phyloP scores from a whole-genome alignment of 2,113 vertebrate genomes.

The Thymallus thymallus region DNA sequence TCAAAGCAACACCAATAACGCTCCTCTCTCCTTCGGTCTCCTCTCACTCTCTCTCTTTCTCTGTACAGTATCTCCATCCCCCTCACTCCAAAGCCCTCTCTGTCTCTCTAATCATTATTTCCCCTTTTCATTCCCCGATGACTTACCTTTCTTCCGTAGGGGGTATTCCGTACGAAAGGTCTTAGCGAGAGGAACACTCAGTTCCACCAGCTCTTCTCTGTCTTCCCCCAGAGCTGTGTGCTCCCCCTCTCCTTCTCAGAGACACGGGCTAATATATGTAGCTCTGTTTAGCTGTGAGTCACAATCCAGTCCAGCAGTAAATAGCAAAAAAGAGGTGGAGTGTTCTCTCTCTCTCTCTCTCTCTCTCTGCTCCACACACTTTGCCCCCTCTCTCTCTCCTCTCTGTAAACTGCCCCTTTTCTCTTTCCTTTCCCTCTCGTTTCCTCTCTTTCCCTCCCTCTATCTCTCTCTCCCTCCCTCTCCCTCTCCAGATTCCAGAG shows the following conservation, averaged over 20 bases:
- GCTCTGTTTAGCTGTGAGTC: too few relatives aligned
- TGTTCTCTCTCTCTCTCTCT: neutral
- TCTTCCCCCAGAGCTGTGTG: conserved; percentile 9
- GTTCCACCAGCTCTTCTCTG: conserved; percentile 28
- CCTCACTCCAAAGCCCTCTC: neutral
- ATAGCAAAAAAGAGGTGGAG: too few relatives aligned
- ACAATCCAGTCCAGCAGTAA: too few relatives aligned
- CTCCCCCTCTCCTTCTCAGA: neutral
- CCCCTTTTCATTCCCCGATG: neutral
- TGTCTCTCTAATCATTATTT: conserved; percentile 1
- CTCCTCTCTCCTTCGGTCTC: neutral
- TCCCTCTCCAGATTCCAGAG: conserved; percentile 9
- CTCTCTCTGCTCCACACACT: conserved; percentile 22
- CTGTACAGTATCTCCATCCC: neutral
- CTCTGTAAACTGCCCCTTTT: conserved; percentile 24
- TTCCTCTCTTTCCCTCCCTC: neutral
- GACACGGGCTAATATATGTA: too few relatives aligned
- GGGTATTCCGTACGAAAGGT: conserved; percentile 42
- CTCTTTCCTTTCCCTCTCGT: neutral
- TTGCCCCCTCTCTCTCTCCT: neutral
- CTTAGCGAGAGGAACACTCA: neutral
- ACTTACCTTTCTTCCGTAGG: conserved; percentile 41
- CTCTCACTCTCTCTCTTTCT: neutral
- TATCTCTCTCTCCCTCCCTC: neutral
- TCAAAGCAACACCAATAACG: neutral